A percentile compares a stretch with the other conserved stretches of the same genome.
Conservation (phyloP, 2,888 invertebrate genomes). For the Leptinotarsa tumamoca region DNA sequence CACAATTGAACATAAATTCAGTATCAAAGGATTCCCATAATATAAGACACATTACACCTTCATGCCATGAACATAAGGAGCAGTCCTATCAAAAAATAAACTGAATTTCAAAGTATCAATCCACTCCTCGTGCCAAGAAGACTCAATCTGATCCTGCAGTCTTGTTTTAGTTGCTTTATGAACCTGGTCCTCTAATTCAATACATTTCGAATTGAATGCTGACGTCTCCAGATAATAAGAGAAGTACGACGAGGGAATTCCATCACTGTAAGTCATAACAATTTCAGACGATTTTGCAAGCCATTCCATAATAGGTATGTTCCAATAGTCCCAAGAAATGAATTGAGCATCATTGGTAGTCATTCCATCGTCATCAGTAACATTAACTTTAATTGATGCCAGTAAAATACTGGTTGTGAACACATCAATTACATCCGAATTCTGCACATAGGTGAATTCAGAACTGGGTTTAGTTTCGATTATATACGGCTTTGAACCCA, state of each 20-base stretch:
- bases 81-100: conserved; percentile 38
- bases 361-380: conserved; percentile 11
- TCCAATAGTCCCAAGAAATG: conserved; percentile 66
- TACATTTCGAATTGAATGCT: conserved; percentile 54
- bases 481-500: conserved; percentile 20
- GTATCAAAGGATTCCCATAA: background rate
- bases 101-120: conserved; percentile 56
- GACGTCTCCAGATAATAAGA: conserved; percentile 54
- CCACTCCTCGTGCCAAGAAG: conserved; percentile 66
- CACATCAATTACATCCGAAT: conserved; percentile 58
- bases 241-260: conserved; percentile 41
- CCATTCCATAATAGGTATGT: conserved; percentile 63
- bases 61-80: conserved; percentile 41
- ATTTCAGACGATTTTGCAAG: conserved; percentile 60
- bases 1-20: no score
- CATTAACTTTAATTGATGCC: conserved; percentile 56
- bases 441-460: conserved; percentile 35
- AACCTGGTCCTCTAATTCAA: conserved; percentile 61
- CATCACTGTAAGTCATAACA: conserved; percentile 51
- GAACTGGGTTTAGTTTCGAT: conserved; percentile 41
- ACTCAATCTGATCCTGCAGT: conserved; percentile 64
- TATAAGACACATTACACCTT: conserved; percentile 35
- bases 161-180: conserved; percentile 63
- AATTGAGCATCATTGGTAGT: conserved; percentile 49
- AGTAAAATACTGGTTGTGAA: conserved; percentile 62